Conservation (phyloP, 2,888 invertebrate species). For the Pegoplata infirma region DNA sequence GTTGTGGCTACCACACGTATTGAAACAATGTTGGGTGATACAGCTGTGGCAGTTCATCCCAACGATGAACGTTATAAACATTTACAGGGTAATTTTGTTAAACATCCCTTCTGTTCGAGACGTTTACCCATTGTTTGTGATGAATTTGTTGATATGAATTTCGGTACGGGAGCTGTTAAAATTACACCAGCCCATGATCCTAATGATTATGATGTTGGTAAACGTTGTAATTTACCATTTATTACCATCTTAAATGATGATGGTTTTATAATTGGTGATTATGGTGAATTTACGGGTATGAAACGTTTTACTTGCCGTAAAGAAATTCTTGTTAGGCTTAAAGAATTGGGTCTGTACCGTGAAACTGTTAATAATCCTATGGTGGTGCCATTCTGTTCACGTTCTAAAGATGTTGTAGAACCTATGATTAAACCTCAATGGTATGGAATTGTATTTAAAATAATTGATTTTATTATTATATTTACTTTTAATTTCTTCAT, state of each 20-base stretch:
- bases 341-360: conserved; percentile 85
- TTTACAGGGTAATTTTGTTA: conserved; percentile 88
- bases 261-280: conserved; percentile 90
- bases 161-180: conserved; percentile 99
- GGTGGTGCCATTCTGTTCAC: conserved; percentile 96
- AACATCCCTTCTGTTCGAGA: conserved; percentile 93
- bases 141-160: conserved; percentile 95
- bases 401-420: conserved; percentile 98
- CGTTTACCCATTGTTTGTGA: conserved; percentile 93
- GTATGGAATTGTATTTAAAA: conserved; percentile 81
- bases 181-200: conserved; percentile 99
- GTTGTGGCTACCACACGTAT: conserved; percentile 98
- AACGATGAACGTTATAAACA: conserved; percentile 90
- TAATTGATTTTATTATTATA: not conserved
- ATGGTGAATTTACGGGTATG: conserved; percentile 89
- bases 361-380: conserved; percentile 94
- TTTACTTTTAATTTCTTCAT: conserved; percentile 1
- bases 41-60: conserved; percentile 98
- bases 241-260: conserved; percentile 94
- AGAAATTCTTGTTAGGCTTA: conserved; percentile 87
- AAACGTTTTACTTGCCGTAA: conserved; percentile 94
- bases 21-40: conserved; percentile 99
- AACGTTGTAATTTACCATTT: conserved; percentile 90
- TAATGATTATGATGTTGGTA: conserved; percentile 97
- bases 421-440: conserved; percentile 98